A percentile compares a stretch with the other conserved stretches of the same genome.
Conservation (phyloP, 2,888 invertebrate species). For the Rotaria socialis region DNA sequence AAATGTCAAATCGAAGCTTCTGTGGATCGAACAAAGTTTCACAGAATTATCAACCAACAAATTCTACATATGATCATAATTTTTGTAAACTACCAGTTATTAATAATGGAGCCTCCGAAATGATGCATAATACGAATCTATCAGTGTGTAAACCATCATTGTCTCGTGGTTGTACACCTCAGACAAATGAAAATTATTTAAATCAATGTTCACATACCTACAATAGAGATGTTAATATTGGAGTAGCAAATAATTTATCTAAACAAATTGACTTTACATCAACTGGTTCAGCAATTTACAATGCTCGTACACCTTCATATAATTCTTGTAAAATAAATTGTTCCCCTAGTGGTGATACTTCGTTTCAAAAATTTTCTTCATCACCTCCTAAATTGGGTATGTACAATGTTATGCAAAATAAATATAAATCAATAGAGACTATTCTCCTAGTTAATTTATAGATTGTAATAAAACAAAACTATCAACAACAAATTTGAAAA, state of each 20-base stretch:
- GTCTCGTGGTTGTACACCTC: background rate
- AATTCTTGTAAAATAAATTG: background rate
- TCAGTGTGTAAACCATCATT: background rate
- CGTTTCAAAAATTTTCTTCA: background rate
- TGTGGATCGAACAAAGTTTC: background rate
- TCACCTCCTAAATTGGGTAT: background rate
- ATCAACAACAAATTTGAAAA: background rate
- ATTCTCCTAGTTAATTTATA: background rate
- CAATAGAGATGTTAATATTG: background rate
- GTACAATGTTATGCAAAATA: background rate
- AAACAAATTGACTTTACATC: background rate
- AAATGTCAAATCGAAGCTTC: background rate
- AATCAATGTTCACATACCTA: background rate
- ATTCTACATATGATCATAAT: background rate
- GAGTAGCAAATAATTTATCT: background rate
- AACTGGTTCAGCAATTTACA: background rate
- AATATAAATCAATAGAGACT: background rate
- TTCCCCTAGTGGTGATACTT: background rate
- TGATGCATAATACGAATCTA: background rate
- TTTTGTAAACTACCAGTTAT: constrained; percentile 28
- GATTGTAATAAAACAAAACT: background rate
- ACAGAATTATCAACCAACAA: background rate
- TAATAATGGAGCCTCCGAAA: background rate
- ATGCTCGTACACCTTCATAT: background rate
- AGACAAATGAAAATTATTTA: background rate